Evolutionary conservation across 2,797 vertebrate species (phyloP), one percentile per base, ranked within the genome.

Genomic region (Cheirogaleus major): DNA sequence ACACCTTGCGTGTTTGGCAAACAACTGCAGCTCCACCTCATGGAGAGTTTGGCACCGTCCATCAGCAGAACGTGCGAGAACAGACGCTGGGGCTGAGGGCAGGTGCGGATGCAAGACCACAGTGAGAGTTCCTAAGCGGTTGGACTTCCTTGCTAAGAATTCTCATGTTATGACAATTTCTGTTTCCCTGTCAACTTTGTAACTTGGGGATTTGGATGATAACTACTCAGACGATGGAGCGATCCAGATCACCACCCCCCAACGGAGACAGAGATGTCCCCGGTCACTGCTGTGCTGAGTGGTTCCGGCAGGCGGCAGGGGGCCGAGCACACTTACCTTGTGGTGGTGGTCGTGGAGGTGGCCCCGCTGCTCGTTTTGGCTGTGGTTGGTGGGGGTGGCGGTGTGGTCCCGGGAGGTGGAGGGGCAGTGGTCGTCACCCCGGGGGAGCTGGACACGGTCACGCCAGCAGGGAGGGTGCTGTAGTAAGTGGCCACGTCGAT

Each of bases 401-500:
- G 98, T 0, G 99, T 98, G 13, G 99, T 98, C 2, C 99, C 99
- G 0, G 98, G 99, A 0, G 99, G 98, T 0, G 99, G 99, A 0
- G 99, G 99, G 85, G 99, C 98, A 0, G 99, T 97, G 1, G 98
- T 95, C 0, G 99, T 97, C 4, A 98, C 98, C 0, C 98, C 98
- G 0, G 98, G 67, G 1, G 99, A 38, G 81, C 98, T 96, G 3
- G 99, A 97, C 14, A 99, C 98, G 0, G 99, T 98, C 88, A 98
- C 99, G 14, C 99, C 98, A 0, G 99, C 97, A 1, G 99, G 99
- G 96, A 99, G 94, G 0, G 98, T 98, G 70, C 93, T 99, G 91
- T 99, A 99, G 98, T 99, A 99, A 17, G 99, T 97, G 38, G 98
- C 98, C 79, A 99, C 99, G 13, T 99, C 99, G 1, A 99, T 99